phyloP scores from a whole-genome alignment of 2,113 vertebrate genomes.

The Sphyrna mokarran region DNA sequence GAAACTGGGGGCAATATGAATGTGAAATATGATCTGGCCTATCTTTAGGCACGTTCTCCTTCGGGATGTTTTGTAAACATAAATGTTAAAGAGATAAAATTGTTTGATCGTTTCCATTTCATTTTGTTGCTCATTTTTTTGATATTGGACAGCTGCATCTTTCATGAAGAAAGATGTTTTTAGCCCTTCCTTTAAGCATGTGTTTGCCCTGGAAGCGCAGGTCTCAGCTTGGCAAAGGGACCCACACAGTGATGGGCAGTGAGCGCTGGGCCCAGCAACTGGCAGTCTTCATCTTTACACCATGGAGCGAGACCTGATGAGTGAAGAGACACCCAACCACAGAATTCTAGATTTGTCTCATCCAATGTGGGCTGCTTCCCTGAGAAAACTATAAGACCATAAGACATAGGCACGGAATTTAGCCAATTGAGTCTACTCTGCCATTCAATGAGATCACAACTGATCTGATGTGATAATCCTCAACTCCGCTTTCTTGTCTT shows the following conservation, averaged over 20 bases:
- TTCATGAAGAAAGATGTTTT: background rate
- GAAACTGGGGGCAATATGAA: background rate
- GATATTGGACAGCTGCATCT: background rate
- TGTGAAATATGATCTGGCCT: background rate
- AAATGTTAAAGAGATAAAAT: background rate
- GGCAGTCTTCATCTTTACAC: background rate
- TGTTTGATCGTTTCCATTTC: background rate
- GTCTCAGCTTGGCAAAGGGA: background rate
- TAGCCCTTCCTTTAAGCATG: background rate
- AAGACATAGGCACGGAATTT: too few species aligned
- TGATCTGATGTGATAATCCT: too few species aligned
- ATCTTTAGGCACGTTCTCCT: background rate
- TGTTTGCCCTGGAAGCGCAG: background rate
- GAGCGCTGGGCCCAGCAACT: background rate
- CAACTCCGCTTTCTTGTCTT: too few species aligned
- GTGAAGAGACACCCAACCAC: background rate
- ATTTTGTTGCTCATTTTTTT: background rate
- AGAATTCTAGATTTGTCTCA: background rate
- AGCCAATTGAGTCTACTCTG: too few species aligned
- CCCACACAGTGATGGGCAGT: background rate
- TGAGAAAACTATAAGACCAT: background rate
- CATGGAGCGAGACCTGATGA: background rate
- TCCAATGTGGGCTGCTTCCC: background rate
- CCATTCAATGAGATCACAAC: too few species aligned
- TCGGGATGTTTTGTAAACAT: background rate